Evolutionary conservation across 2,888 invertebrate species (phyloP).

Genomic region (Rotaria macrura): DNA sequence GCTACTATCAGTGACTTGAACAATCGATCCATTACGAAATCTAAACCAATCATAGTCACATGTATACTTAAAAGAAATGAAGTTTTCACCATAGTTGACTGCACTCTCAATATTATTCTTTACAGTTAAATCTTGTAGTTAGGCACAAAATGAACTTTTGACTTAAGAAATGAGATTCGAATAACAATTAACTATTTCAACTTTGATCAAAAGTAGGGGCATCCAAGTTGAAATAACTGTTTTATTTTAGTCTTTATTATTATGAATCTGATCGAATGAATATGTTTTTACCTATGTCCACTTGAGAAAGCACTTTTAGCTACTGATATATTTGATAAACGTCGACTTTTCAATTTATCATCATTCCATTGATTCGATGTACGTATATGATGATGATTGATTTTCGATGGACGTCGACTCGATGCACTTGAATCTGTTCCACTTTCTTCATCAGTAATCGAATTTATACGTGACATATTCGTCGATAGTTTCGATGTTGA

Average conservation of each 20-base stretch:
- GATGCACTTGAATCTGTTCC: background rate
- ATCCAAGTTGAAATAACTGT: no score
- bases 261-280: no score
- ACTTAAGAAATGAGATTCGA: no score
- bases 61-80: no score
- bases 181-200: no score
- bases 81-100: no score
- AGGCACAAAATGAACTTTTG: no score
- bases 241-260: no score
- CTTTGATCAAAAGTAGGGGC: no score
- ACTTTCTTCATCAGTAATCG: background rate
- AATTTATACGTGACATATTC: background rate
- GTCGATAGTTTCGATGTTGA: background rate
- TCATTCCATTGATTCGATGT: background rate
- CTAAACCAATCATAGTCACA: no score
- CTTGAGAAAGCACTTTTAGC: constrained; percentile 25
- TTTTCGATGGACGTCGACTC: background rate
- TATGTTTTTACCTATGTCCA: constrained; percentile 22
- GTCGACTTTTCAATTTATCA: background rate
- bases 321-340: background rate
- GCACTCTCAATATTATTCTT: no score
- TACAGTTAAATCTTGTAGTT: no score
- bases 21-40: background rate
- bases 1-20: background rate
- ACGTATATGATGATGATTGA: background rate